A percentile compares a stretch with the other conserved stretches of the same genome.
Conservation (phyloP, 2,113 vertebrate genomes). For the Tragulus kanchil region DNA sequence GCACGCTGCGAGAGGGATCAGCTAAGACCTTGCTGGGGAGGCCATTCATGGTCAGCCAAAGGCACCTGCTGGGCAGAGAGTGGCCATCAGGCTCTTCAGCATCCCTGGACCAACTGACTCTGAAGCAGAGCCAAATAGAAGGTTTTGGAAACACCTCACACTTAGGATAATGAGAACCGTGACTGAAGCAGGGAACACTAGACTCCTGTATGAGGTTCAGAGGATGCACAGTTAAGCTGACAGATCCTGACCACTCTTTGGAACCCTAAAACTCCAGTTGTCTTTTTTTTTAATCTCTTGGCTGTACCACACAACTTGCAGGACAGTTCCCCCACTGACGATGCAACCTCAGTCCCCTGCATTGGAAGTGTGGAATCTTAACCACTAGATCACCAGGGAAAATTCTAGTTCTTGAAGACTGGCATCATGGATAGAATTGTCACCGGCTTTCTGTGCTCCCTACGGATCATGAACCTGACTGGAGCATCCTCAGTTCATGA, state of each 20-base stretch:
- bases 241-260: background rate
- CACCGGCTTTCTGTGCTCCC: background rate
- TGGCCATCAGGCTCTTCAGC: background rate
- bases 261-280: background rate
- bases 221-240: background rate
- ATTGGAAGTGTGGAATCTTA: background rate
- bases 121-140: background rate
- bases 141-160: background rate
- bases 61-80: background rate
- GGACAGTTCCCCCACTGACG: background rate
- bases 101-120: background rate
- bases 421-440: no score
- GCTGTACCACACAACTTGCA: background rate
- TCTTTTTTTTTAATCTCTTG: background rate
- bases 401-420: background rate
- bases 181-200: background rate
- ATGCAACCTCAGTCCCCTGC: background rate
- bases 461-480: background rate
- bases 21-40: background rate
- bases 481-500: background rate
- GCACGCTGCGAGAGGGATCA: background rate
- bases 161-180: background rate
- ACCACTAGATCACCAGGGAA: background rate
- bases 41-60: fast-evolving
- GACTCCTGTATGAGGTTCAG: fast-evolving